Conservation (phyloP, 2,113 vertebrate species). For the Hydropotes inermis region DNA sequence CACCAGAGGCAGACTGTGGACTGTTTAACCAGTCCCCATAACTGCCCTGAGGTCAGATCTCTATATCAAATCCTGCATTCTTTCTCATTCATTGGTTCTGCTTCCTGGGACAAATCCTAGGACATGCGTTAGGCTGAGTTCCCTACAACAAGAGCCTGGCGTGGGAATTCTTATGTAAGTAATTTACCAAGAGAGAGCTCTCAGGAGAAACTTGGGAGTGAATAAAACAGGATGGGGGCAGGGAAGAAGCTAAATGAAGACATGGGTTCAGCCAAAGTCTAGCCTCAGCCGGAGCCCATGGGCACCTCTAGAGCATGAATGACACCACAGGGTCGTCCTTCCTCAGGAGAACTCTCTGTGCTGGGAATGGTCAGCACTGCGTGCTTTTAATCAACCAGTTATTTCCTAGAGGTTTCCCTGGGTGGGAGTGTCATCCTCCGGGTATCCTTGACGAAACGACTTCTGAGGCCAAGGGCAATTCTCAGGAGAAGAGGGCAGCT, state of each 20-base stretch:
- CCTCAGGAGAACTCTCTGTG: not conserved
- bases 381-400: not conserved
- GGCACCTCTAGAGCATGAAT: not conserved
- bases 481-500: not conserved
- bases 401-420: not conserved
- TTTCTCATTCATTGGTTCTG: not conserved
- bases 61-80: not conserved
- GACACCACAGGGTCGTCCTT: not conserved
- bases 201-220: not conserved
- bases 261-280: not conserved
- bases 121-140: not conserved
- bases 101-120: not conserved
- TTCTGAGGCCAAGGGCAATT: not conserved
- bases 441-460: not conserved
- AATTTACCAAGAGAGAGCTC: not conserved
- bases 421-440: too few relatives aligned
- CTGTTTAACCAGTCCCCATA: too few relatives aligned
- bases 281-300: not conserved
- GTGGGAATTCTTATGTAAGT: not conserved
- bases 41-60: not conserved
- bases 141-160: not conserved
- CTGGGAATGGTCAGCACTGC: fast-evolving
- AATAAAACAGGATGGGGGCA: not conserved
- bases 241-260: not conserved
- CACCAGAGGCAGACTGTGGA: not conserved